Conservation (phyloP, 2,888 invertebrate genomes). For the Xestobium rufovillosum region DNA sequence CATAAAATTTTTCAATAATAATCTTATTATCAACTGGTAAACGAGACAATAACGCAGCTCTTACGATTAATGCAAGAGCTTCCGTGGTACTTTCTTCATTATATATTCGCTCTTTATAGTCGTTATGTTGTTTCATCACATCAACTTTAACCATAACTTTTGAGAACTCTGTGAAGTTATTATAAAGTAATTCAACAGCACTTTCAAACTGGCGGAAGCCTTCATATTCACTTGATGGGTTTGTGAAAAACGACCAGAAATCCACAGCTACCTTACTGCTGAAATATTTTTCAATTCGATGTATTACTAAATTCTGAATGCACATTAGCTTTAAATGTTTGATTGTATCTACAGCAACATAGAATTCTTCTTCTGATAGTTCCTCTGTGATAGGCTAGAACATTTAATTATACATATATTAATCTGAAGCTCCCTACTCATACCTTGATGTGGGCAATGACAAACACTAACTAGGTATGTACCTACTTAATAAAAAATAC, state of each 20-base stretch:
- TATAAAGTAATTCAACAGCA: constrained; percentile 59
- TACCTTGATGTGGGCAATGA: too few species aligned
- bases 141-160: constrained; percentile 51
- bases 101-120: constrained; percentile 46
- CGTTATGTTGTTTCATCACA: constrained; percentile 44
- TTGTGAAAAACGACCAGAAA: constrained; percentile 60
- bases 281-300: constrained; percentile 52
- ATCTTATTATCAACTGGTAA: constrained; percentile 61
- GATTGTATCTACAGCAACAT: constrained; percentile 33
- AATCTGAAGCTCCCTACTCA: too few species aligned
- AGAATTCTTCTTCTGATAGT: constrained; percentile 37
- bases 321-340: constrained; percentile 33
- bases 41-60: constrained; percentile 62
- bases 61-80: constrained; percentile 57
- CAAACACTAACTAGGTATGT: too few species aligned
- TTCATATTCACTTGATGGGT: constrained; percentile 47
- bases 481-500: too few species aligned
- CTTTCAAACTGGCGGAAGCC: constrained; percentile 59
- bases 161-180: constrained; percentile 49
- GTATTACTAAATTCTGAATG: constrained; percentile 41
- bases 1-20: constrained; percentile 68
- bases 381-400: too few species aligned
- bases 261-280: constrained; percentile 53
- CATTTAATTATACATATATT: too few species aligned
- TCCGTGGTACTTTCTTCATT: constrained; percentile 49